Base-by-base conservation (phyloP, 2,888 invertebrate species). In the Amphipoea lucens region DNA sequence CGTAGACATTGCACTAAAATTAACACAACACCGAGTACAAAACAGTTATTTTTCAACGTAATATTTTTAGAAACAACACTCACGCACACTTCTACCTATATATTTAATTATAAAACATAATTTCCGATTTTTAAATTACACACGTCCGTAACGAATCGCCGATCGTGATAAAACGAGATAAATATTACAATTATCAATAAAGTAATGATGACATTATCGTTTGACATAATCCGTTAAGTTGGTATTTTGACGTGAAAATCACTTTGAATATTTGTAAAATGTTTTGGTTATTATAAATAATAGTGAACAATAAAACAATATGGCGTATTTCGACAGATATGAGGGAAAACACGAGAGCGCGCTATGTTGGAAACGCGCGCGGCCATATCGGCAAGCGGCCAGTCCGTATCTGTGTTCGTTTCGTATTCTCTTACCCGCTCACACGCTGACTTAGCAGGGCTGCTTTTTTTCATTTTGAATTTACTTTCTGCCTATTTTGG, bases 261-360 rank as follows among this genome's bases (percentile, higher is more conserved):
- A 86, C 81, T 78, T 51, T 81, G 23, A 65, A 54, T 54, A 79
- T 76, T 86, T 84, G 74, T 60, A 76, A 85, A 85, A 82, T 86
- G 76, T 88, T 89, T 88, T 85, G 86, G 82, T 88, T 89, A 89
- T 92, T 91, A 89, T 83, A 90, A 91, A 90, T 87, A 85, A 91
- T 90, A 83, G 90, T 91, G 89, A 89, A 93, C 92, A 94, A 93
- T 93, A 93, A 95, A 93, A 93, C 96, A 96, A 96, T 95, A 96
- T 96, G 96, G 96, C 96, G 95, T 91, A 92, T 91, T 95, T 95
- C 93, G 94, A 88, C 93, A 93, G 94, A 94, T 94, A 94, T 94
- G 94, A 94, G 94, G 94, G 93, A 93, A 94, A 94, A 93, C 92
- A 94, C 94, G 94, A 94, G 92, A 92, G 92, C 92, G 92, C 90